Evolutionary conservation across 2,888 invertebrate species (phyloP).

Genomic region (Sphinx pinastri): DNA sequence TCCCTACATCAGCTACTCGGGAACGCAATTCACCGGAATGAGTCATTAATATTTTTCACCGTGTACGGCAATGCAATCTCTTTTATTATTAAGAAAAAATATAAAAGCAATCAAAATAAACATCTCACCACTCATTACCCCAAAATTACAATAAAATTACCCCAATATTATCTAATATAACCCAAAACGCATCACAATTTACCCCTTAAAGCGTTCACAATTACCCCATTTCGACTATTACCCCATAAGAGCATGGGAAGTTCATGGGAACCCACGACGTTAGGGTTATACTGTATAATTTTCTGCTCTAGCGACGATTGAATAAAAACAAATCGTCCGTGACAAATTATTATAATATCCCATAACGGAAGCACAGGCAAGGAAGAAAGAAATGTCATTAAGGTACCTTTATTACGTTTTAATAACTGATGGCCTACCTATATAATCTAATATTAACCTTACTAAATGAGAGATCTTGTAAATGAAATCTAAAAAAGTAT

Average conservation of each 20-base stretch:
- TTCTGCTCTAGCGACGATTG: constrained; percentile 41
- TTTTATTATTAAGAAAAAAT: neutral
- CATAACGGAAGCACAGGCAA: neutral
- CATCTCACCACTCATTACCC: neutral
- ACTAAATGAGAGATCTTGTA: too few species aligned
- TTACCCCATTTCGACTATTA: constrained; percentile 27
- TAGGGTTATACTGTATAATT: constrained; percentile 38
- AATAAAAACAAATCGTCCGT: constrained; percentile 47
- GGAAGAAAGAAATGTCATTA: neutral
- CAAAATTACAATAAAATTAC: neutral
- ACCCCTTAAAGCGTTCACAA: constrained; percentile 16
- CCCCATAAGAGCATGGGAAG: constrained; percentile 28
- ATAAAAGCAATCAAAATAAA: neutral
- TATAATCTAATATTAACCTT: too few species aligned
- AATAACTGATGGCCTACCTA: too few species aligned
- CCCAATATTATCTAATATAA: constrained; percentile 16
- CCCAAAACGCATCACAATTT: neutral
- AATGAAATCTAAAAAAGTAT: too few species aligned
- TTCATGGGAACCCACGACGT: constrained; percentile 37
- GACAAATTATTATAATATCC: constrained; percentile 42
- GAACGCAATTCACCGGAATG: too few species aligned
- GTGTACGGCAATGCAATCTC: too few species aligned
- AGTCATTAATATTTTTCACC: too few species aligned
- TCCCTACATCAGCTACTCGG: too few species aligned
- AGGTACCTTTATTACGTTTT: too few species aligned